phyloP scores from a whole-genome alignment of 2,888 invertebrate genomes.

The Eretmocerus hayati region DNA sequence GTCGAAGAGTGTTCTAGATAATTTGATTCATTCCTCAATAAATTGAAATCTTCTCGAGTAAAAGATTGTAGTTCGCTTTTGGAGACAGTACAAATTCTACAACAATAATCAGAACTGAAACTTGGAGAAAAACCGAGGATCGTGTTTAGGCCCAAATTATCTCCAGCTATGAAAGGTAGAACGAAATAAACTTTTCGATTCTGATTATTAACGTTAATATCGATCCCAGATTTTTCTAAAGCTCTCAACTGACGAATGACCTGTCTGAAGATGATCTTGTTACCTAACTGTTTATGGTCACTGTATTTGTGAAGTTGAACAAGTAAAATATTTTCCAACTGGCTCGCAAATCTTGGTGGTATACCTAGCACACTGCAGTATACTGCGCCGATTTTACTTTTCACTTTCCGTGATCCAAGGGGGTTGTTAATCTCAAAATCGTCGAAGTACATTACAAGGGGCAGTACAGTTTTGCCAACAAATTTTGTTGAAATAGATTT shows the following conservation, averaged over 20 bases:
- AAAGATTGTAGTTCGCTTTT: conserved; percentile 7
- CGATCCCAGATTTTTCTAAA: conserved; percentile 22
- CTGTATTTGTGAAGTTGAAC: conserved; percentile 18
- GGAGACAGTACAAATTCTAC: conserved; percentile 14
- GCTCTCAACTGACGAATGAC: conserved; percentile 10
- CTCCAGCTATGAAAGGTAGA: conserved; percentile 13
- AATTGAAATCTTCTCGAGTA: conserved; percentile 3
- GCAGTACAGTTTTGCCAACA: conserved; percentile 15
- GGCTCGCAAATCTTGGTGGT: conserved; percentile 16
- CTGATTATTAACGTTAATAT: conserved; percentile 8
- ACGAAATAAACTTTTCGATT: conserved; percentile 12
- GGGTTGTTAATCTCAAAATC: conserved; percentile 21
- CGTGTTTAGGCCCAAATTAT: conserved; percentile 19
- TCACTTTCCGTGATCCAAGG: conserved; percentile 14
- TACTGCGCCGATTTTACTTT: conserved; percentile 21
- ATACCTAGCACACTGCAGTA: conserved; percentile 16
- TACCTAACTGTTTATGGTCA: conserved; percentile 16
- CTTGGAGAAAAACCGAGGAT: conserved; percentile 18
- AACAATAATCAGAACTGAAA: conserved; percentile 18
- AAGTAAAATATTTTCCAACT: conserved; percentile 22
- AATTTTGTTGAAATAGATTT: conserved; percentile 6
- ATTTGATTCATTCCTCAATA: conserved; percentile 6
- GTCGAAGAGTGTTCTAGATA: conserved; percentile 2
- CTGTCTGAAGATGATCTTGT: conserved; percentile 8
- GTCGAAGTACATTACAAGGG: conserved; percentile 20